Evolutionary conservation across 2,113 vertebrate genomes (phyloP).

Genomic region (Camelus dromedarius): DNA sequence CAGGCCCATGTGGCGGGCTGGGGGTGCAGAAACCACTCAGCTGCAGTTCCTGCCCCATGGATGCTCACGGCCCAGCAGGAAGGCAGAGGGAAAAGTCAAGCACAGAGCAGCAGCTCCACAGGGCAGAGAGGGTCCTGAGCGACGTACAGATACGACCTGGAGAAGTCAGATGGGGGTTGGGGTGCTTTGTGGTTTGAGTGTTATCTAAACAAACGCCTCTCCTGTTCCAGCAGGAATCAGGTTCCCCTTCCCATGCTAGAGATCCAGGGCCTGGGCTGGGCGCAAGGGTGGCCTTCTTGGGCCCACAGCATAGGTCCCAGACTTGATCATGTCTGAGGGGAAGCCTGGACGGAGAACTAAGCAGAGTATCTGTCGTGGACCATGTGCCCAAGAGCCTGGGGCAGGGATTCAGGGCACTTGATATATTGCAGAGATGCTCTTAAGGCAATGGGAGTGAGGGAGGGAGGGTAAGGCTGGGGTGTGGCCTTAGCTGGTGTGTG

Average conservation of each 20-base stretch:
- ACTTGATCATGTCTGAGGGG: not conserved
- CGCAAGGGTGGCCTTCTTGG: not conserved
- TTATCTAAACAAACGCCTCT: too few species aligned
- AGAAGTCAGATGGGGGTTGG: not conserved
- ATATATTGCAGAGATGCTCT: not conserved
- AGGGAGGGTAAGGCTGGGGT: not conserved
- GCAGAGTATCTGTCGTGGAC: not conserved
- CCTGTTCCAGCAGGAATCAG: not conserved
- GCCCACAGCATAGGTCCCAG: not conserved
- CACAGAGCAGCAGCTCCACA: not conserved
- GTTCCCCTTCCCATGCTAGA: not conserved
- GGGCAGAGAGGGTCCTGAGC: not conserved
- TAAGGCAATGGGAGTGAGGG: too few species aligned
- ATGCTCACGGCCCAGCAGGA: rapidly evolving
- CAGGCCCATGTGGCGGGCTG: not conserved
- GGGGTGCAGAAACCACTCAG: not conserved
- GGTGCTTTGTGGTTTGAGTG: not conserved
- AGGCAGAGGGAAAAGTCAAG: not conserved
- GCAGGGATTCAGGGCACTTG: not conserved
- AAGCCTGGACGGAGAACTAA: not conserved
- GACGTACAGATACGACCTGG: not conserved
- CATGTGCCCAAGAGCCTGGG: not conserved
- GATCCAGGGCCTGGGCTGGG: not conserved
- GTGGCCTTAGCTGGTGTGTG: not conserved
- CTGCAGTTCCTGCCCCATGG: not conserved